Evolutionary conservation across 2,797 vertebrate species (phyloP).

Genomic region (Scolopax rusticola): DNA sequence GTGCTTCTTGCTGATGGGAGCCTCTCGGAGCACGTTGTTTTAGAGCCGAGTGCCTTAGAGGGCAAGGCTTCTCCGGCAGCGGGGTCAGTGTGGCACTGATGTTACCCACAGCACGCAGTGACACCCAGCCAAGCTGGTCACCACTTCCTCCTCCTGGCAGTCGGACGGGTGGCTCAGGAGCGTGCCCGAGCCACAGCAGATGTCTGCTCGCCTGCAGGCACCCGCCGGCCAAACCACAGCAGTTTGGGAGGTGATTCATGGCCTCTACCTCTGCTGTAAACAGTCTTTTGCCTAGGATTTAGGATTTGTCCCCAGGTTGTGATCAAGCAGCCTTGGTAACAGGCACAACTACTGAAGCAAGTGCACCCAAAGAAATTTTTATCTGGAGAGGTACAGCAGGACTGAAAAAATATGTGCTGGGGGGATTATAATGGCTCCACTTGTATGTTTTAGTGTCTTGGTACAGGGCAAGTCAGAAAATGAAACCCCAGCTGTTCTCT

Average conservation of each 20-base stretch:
- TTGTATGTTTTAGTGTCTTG: background rate
- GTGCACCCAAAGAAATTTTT: background rate
- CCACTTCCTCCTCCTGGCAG: background rate
- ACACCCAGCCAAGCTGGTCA: background rate
- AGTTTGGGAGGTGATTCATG: background rate
- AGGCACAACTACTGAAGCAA: background rate
- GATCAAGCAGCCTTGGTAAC: background rate
- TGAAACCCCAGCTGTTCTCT: background rate
- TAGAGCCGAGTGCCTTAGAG: accelerated
- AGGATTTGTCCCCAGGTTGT: background rate
- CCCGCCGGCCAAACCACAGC: accelerated
- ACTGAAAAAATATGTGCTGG: no score
- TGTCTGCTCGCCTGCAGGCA: background rate
- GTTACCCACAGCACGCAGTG: accelerated
- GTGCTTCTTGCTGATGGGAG: background rate
- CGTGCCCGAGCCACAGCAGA: background rate
- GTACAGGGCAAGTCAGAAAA: background rate
- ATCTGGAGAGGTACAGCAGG: background rate
- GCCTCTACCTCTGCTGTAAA: background rate
- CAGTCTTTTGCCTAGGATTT: background rate
- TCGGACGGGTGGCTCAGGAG: background rate
- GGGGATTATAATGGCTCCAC: background rate
- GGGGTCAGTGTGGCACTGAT: background rate
- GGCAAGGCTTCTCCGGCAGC: background rate
- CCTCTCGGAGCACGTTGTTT: accelerated